Evolutionary conservation across 2,797 vertebrate genomes (phyloP).

Genomic region (Emydoidea blandingii): DNA sequence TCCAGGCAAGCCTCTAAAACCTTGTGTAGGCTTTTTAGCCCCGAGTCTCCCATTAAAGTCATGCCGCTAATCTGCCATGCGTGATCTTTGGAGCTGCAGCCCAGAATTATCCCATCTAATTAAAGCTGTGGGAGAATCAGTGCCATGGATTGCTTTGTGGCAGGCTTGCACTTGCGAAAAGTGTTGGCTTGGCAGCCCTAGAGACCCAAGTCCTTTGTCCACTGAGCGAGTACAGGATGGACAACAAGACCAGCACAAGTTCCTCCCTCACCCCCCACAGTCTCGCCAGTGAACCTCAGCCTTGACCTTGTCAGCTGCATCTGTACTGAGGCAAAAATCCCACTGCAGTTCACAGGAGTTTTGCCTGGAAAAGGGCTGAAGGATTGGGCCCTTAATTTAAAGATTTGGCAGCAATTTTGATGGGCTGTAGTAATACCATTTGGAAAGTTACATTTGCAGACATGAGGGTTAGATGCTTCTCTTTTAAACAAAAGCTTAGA

Average conservation of each 20-base stretch:
- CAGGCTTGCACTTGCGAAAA: background rate
- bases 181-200: background rate
- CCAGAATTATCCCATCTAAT: background rate
- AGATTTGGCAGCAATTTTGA: background rate
- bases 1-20: background rate
- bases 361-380: background rate
- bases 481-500: background rate
- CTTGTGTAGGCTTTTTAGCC: background rate
- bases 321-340: fast-evolving
- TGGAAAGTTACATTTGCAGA: background rate
- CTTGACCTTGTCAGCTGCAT: background rate
- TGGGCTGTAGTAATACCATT: background rate
- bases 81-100: background rate
- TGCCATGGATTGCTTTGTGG: background rate
- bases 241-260: background rate
- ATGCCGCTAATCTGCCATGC: background rate
- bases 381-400: background rate
- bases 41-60: background rate
- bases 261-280: background rate
- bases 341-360: background rate
- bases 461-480: background rate
- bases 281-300: background rate
- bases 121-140: fast-evolving
- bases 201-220: background rate
- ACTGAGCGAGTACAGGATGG: background rate